These are phyloP conservation scores for Paramormyrops kingsleyae DNA, from an alignment of 2,113 vertebrate species.

Conservation along the genomic window DNA sequence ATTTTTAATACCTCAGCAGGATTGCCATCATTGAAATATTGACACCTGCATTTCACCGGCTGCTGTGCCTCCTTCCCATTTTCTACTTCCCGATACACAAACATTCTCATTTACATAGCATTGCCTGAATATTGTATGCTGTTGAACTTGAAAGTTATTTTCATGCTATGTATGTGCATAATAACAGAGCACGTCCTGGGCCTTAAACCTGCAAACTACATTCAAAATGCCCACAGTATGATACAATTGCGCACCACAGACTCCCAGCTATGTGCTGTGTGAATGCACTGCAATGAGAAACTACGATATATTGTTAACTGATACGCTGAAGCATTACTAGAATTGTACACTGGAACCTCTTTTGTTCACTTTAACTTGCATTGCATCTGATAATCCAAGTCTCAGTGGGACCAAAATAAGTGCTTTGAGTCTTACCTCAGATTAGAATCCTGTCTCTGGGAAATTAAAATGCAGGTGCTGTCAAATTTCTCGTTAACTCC, in stretches of 20 bases:
- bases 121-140: not conserved
- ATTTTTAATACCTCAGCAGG: not conserved
- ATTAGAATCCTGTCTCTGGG: not conserved
- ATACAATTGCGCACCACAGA: not conserved
- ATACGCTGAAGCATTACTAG: not conserved
- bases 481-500: slow-evolving; percentile 8
- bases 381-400: not conserved
- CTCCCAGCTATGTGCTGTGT: not conserved
- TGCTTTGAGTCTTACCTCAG: not conserved
- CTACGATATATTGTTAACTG: not conserved
- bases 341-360: not conserved
- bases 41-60: not conserved
- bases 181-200: not conserved
- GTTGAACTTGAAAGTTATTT: not conserved
- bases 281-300: not conserved
- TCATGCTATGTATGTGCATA: not conserved
- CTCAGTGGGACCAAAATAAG: not conserved
- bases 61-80: not conserved
- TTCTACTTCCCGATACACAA: not conserved
- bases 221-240: not conserved
- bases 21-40: not conserved
- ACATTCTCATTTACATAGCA: not conserved
- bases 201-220: not conserved
- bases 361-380: not conserved
- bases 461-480: not conserved